Evolutionary conservation across 2,888 invertebrate genomes (phyloP), one percentile per base, ranked within the genome.

Genomic region (Coleophora flavipennella): DNA sequence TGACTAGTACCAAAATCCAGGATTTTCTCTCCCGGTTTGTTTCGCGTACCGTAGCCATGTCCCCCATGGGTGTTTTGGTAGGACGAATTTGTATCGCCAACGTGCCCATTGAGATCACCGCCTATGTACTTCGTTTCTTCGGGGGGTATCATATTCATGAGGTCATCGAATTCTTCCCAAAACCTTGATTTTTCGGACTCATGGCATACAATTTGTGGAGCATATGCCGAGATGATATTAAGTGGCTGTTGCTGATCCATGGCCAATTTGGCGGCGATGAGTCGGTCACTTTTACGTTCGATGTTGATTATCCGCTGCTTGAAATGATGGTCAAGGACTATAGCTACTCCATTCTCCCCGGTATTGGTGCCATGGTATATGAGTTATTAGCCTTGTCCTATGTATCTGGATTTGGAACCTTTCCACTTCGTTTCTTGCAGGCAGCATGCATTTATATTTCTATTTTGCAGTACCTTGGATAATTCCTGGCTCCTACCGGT

Each of bases 81-180:
- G n/a, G n/a, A n/a, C n/a, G n/a, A n/a, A n/a, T n/a, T n/a, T n/a
- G n/a, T n/a, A n/a, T n/a, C n/a, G n/a, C n/a, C n/a, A n/a, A n/a
- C n/a, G n/a, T n/a, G n/a, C n/a, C n/a, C n/a, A n/a, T n/a, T n/a
- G n/a, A n/a, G n/a, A n/a, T n/a, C n/a, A n/a, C n/a, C n/a, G n/a
- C n/a, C n/a, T n/a, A 47, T 38, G 13, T 29, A 31, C n/a, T 40
- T 43, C 2, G 27, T 6, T 13, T 44, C 44, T 8, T 13, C 14
- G 6, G 13, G 2, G 26, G 44, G 44, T 28, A 46, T 35, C 1
- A 9, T 11, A 1, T 27, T 7, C 9, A 39, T 1, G 3, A 43
- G 12, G 2, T 40, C 43, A n/a, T 32, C 27, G 13, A 43, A 6
- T 1, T 43, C 40, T 1, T 39, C 38, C 44, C 44, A 44, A 25